Base-by-base conservation (phyloP, 2,888 invertebrate species). In the Rhagium mordax region DNA sequence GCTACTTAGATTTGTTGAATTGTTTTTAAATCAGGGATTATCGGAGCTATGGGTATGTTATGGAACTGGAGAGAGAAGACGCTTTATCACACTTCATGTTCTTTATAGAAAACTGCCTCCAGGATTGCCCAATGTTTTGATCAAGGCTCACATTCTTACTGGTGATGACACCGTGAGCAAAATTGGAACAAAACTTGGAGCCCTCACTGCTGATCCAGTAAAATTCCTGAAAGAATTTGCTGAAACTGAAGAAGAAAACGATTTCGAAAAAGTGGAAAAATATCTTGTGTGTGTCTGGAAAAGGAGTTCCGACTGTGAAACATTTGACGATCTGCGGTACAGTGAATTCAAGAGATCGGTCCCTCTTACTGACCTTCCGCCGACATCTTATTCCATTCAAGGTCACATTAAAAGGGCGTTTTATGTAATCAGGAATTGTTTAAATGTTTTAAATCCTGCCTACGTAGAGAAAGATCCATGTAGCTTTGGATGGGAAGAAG, bases 51-150 rank as follows among this genome's bases (percentile, higher is more conserved):
- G 48, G 48, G 47, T 47, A 47, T 10, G 47, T 47, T 47, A 47
- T 47, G 47, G n/a, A 47, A 47, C 47, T 47, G 10, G 10, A 47
- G 47, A 47, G 47, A 47, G 47, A 47, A 47, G 47, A 47, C 47
- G 47, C 47, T 47, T 47, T 47, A 47, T 47, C 47, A 3, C 55
- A 55, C 55, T 24, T 55, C 55, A 55, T 18, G 55, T 55, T 55
- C 57, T 27, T 48, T 48, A 48, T 48, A 48, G n/a, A 48, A 48
- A 48, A 48, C 48, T 48, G 48, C 48, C 48, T 48, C 48, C 48
- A 48, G 48, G 48, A 48, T 48, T 48, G 48, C 16, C 48, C 48
- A 48, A 48, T 16, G 48, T 48, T 48, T 48, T 48, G 48, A 15
- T 48, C 48, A 48, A 16, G 48, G 48, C 48, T 15, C 48, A 16